Conservation (phyloP, 2,113 vertebrate genomes). For the Gallinago paraguaiae region DNA sequence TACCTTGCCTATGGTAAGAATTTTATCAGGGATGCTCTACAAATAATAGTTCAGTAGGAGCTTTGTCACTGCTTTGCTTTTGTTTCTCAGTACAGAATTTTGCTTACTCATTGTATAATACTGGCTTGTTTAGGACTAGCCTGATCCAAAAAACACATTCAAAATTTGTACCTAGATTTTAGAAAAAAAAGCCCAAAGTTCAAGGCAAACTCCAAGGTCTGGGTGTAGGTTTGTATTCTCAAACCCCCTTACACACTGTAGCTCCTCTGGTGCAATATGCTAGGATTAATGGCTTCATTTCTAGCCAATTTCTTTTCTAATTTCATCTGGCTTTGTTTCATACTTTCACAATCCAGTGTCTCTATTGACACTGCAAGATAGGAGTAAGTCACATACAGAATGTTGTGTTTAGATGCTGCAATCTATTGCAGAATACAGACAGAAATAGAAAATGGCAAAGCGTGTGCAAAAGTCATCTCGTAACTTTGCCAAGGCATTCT, state of each 20-base stretch:
- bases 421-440: slow-evolving; percentile 22
- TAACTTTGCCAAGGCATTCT: background rate
- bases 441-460: slow-evolving; percentile 46
- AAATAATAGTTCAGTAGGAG: background rate
- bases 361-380: slow-evolving; percentile 29
- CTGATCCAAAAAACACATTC: background rate
- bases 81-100: background rate
- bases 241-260: background rate
- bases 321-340: slow-evolving; percentile 14
- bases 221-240: background rate
- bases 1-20: background rate
- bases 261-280: background rate
- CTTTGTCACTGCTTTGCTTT: background rate
- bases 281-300: background rate
- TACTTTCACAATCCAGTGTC: slow-evolving; percentile 13
- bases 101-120: background rate
- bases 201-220: background rate
- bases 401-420: background rate
- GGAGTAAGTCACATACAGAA: background rate
- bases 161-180: background rate
- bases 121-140: background rate
- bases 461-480: slow-evolving; percentile 14
- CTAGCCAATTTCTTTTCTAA: slow-evolving; percentile 2
- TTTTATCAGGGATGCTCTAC: background rate
- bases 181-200: background rate